Base-by-base conservation (phyloP, 2,888 invertebrate species). In the Odontothrips loti region DNA sequence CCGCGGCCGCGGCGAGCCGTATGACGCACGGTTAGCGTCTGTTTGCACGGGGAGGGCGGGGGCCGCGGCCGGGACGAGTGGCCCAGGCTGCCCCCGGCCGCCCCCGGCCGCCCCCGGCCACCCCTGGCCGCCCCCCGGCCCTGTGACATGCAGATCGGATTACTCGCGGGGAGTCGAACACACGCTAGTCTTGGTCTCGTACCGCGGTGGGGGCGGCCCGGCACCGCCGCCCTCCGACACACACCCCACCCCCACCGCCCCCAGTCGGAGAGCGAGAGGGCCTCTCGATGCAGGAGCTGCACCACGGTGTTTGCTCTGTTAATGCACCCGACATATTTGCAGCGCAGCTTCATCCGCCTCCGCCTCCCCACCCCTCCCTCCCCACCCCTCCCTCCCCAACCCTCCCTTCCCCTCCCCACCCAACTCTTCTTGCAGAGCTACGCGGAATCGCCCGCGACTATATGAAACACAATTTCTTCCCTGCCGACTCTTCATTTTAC, bases 111-210 rank as follows among this genome's bases (percentile, higher is more conserved):
- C 17, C 15, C 51, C 1, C 6, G 51, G 51, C 51, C 51, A 51
- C 9, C 17, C 17, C 6, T 51, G 11, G 1, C 51, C 51, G 11
- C 51, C 51, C 51, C 51, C 68, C 27, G 23, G 68, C 27, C 68
- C 23, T 75, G 68, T 75, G 68, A 75, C 68, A 75, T 75, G 68
- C 68, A 75, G 68, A 75, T 75, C 68, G 68, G 68, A 75, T 75
- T 75, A 75, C 68, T 75, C 27, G 68, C 68, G 27, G 68, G 23
- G 20, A 68, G 68, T 6, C 68, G 68, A 27, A 27, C 68, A 27
- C 20, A 58, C 34, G 34, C n/a, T n/a, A 43, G 34, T 2, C 34
- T n/a, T n/a, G n/a, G n/a, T 43, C 34, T 43, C 34, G 34, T 2
- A 43, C 6, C 34, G 34, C 34, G 34, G 34, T 43, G 34, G 2